Evolutionary conservation across 2,113 vertebrate species (phyloP).

Genomic region (Nicator chloris): DNA sequence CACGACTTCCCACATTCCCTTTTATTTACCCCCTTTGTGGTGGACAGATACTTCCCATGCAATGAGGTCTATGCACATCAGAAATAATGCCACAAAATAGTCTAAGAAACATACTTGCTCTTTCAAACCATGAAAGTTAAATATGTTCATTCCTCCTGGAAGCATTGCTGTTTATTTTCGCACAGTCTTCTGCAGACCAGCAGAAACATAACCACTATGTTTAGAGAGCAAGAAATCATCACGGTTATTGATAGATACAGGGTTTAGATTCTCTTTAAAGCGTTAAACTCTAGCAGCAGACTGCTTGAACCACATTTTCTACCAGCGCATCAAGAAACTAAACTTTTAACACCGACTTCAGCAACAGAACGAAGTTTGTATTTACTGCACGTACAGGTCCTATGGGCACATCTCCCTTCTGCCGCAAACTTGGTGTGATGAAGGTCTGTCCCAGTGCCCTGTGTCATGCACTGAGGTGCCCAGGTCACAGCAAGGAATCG

Average conservation of each 20-base stretch:
- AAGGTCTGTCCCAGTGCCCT: neutral
- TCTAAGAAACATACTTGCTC: neutral
- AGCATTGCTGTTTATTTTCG: neutral
- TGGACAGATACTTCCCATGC: neutral
- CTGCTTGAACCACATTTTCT: neutral
- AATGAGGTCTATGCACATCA: accelerated
- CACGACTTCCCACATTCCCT: neutral
- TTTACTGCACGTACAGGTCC: neutral
- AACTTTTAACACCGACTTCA: neutral
- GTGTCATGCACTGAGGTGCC: neutral
- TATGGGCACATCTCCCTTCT: accelerated
- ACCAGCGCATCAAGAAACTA: neutral
- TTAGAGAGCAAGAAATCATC: neutral
- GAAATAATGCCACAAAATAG: neutral
- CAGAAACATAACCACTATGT: neutral
- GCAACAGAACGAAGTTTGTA: neutral
- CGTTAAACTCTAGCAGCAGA: neutral
- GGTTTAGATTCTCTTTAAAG: neutral
- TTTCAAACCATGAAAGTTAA: neutral
- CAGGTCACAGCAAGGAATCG: neutral
- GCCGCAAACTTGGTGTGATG: accelerated
- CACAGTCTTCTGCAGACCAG: neutral
- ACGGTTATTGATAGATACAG: accelerated
- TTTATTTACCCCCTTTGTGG: neutral
- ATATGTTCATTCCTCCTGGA: neutral